Evolutionary conservation across 2,888 invertebrate species (phyloP), one percentile per base, ranked within the genome.

Genomic region (Conus canariensis): DNA sequence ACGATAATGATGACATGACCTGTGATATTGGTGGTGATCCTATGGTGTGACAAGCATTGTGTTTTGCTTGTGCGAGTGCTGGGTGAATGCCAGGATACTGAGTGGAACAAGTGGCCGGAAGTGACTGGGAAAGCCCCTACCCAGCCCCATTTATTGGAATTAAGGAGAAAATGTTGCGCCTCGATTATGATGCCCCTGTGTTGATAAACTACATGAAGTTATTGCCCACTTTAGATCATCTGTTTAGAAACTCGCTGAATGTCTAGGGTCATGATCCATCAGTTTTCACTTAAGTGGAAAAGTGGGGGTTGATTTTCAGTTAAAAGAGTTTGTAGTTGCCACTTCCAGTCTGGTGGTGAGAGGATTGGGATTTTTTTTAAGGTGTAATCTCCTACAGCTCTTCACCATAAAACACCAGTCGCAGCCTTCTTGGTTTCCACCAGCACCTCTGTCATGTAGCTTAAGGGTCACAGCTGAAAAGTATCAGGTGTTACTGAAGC

Each of bases 1-100:
- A 74, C 16, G 22, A 89, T 85, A 22, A 83, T 58, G 58, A 83
- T 58, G 82, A 89, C 30, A 89, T 64, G 85, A 85, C 85, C 89
- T 89, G 89, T 89, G 89, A 89, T 89, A 89, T 89, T 74, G 74
- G 82, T 83, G 82, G 82, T 83, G 82, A 83, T 58, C 82, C 82
- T 22, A 22, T 83, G 82, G 58, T 83, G 19, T 77, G 77, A 58
- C 82, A 83, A 58, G 56, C 58, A 58, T 25, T 83, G 82, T 58
- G 58, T 14, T 83, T 83, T 58, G 82, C 82, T 83, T 83, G 82
- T 9, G 56, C 22, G 58, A 14, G 25, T 58, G 82, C n/a, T 80
- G 77, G 58, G 8, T 83, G 82, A 58, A 58, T 83, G 82, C 19
- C 82, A 83, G 82, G 82, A 25, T 83, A 58, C 22, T 12, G 82